These are phyloP conservation scores for Mormyrus proboscirostris DNA, from an alignment of 2,797 vertebrate species.

Conservation along the genomic window DNA sequence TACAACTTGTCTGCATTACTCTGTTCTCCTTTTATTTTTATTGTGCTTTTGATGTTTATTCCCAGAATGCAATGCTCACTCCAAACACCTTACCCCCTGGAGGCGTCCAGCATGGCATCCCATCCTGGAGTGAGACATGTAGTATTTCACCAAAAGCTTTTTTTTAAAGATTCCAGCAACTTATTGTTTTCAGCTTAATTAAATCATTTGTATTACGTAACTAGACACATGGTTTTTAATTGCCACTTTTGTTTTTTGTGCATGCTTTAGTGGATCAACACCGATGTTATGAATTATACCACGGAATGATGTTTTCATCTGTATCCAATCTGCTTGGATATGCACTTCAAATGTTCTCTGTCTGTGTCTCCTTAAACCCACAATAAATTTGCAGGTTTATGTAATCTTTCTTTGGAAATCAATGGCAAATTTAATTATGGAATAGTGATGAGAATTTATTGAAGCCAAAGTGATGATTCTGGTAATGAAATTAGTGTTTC, in stretches of 20 bases:
- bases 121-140: background rate
- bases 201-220: background rate
- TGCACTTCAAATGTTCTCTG: background rate
- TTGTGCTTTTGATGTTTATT: background rate
- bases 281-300: background rate
- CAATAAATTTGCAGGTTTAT: constrained; percentile 11
- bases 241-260: background rate
- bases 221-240: background rate
- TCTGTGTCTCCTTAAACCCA: background rate
- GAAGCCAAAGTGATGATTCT: constrained; percentile 1
- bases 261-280: background rate
- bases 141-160: background rate
- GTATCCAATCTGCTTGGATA: background rate
- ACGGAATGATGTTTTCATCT: background rate
- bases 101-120: background rate
- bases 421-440: constrained; percentile 22
- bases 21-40: background rate
- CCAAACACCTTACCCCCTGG: background rate
- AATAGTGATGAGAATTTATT: constrained; percentile 2
- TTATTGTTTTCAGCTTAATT: background rate
- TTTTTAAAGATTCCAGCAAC: background rate
- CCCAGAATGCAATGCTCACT: background rate
- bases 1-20: background rate
- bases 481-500: constrained; percentile 3
- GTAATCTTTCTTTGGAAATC: constrained; percentile 9